These are phyloP conservation scores for Trimorus sp. DNA, from an alignment of 2,888 invertebrate genomes.

Conservation along the genomic window DNA sequence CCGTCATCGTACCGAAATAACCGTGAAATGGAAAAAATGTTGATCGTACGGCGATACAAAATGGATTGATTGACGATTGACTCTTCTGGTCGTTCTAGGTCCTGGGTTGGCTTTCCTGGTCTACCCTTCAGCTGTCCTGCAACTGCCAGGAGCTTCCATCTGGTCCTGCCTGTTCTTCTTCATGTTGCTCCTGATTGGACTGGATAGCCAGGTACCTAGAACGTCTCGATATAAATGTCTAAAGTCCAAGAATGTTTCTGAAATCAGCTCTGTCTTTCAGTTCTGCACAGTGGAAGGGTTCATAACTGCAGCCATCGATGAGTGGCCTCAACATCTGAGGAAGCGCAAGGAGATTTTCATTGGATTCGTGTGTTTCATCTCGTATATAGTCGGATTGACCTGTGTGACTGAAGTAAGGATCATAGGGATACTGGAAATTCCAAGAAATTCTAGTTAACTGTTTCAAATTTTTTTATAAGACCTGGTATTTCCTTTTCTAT, in stretches of 20 bases:
- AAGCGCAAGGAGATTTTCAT: conserved; percentile 97
- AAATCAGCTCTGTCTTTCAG: conserved; percentile 84
- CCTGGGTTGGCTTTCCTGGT: conserved; percentile 95
- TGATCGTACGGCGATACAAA: no score
- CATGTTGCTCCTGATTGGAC: conserved; percentile 94
- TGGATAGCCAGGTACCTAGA: conserved; percentile 76
- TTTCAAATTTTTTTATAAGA: no score
- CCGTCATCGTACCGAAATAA: no score
- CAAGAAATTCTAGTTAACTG: no score
- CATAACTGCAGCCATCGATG: conserved; percentile 98
- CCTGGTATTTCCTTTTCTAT: no score
- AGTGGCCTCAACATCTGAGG: conserved; percentile 95
- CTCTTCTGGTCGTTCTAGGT: conserved; percentile 81
- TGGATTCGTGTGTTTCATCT: conserved; percentile 94
- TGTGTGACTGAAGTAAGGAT: conserved; percentile 84
- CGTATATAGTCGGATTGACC: conserved; percentile 95
- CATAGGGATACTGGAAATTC: no score
- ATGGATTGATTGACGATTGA: not conserved
- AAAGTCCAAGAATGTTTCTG: no score
- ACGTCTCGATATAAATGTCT: not conserved
- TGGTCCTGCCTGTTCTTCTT: conserved; percentile 97
- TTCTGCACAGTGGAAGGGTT: conserved; percentile 99
- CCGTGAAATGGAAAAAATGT: no score
- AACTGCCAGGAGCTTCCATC: conserved; percentile 93
- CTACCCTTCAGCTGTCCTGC: conserved; percentile 95